Conservation (phyloP, 2,888 invertebrate genomes). For the Acleris laterana region DNA sequence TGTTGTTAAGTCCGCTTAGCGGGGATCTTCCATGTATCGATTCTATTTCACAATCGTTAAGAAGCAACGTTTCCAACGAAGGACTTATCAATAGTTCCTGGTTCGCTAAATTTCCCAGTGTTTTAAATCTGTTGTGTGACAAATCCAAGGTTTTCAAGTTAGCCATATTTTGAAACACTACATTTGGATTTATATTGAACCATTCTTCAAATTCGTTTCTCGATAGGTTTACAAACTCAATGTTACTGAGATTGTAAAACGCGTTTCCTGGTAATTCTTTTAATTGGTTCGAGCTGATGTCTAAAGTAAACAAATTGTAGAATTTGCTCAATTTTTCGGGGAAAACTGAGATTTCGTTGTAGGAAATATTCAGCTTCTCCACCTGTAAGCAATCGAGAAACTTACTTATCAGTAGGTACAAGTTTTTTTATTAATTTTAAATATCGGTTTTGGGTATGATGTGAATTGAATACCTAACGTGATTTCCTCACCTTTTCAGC, state of each 20-base stretch:
- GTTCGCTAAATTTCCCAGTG: constrained; percentile 77
- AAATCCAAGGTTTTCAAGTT: constrained; percentile 85
- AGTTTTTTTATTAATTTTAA: too few species aligned
- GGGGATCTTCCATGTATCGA: constrained; percentile 79
- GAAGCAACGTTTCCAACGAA: constrained; percentile 83
- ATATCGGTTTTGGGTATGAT: background rate
- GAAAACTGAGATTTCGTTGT: constrained; percentile 85
- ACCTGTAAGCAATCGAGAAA: constrained; percentile 77
- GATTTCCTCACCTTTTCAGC: constrained; percentile 60
- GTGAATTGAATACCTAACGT: background rate
- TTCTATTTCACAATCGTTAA: constrained; percentile 86
- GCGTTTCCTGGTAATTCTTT: constrained; percentile 73
- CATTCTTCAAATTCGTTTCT: constrained; percentile 86
- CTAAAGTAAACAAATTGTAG: constrained; percentile 61
- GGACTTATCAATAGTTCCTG: constrained; percentile 83
- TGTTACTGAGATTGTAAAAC: constrained; percentile 79
- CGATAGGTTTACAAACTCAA: constrained; percentile 86
- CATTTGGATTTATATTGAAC: constrained; percentile 82
- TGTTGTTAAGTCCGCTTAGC: constrained; percentile 76
- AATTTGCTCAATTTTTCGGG: constrained; percentile 68
- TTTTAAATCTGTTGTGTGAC: constrained; percentile 85
- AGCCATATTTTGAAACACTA: constrained; percentile 73
- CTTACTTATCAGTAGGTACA: background rate
- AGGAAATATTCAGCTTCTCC: constrained; percentile 86
- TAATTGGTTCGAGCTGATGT: constrained; percentile 80